A percentile compares a stretch with the other conserved stretches of the same genome.
Conservation (phyloP, 1,140 invertebrate species). For the Battus philenor region DNA sequence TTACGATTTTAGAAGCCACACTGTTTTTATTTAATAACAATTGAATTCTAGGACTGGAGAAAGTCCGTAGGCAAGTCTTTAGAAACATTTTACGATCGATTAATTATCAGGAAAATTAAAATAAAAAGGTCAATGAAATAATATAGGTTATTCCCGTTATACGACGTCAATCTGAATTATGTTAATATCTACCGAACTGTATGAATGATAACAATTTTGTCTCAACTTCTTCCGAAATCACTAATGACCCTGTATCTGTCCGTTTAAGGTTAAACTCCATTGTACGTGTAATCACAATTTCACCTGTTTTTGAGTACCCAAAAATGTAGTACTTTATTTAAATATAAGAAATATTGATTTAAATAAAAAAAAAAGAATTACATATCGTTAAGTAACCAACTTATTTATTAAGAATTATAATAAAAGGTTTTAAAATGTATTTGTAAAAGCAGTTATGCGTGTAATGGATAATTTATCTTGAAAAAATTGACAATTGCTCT, state of each 20-base stretch:
- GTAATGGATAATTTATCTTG: too few relatives aligned
- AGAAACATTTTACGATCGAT: constrained; percentile 60
- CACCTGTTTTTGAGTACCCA: not conserved
- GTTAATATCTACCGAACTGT: constrained; percentile 4
- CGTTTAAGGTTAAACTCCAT: constrained; percentile 16
- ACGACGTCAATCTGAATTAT: not conserved
- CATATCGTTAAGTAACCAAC: too few relatives aligned
- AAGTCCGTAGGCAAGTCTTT: constrained; percentile 42
- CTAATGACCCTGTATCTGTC: too few relatives aligned
- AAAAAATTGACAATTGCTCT: too few relatives aligned
- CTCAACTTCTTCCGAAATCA: not conserved
- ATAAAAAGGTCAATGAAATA: too few relatives aligned
- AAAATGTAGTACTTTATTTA: not conserved
- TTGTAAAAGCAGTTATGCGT: too few relatives aligned
- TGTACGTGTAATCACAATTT: too few relatives aligned
- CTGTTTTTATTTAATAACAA: constrained; percentile 44
- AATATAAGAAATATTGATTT: not conserved
- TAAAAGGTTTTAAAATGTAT: too few relatives aligned
- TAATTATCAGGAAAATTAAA: too few relatives aligned
- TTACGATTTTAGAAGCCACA: constrained; percentile 40
- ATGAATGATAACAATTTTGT: constrained; percentile 1
- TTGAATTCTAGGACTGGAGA: constrained; percentile 28
- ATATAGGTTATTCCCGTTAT: constrained; percentile 14
- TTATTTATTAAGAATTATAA: too few relatives aligned
- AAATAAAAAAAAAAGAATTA: too few relatives aligned